Percentiles rank a stretch among this genome's conserved stretches.
These are phyloP conservation scores for Lindbergichthys nudifrons DNA, from an alignment of 2,797 vertebrate species.

Conservation along the genomic window DNA sequence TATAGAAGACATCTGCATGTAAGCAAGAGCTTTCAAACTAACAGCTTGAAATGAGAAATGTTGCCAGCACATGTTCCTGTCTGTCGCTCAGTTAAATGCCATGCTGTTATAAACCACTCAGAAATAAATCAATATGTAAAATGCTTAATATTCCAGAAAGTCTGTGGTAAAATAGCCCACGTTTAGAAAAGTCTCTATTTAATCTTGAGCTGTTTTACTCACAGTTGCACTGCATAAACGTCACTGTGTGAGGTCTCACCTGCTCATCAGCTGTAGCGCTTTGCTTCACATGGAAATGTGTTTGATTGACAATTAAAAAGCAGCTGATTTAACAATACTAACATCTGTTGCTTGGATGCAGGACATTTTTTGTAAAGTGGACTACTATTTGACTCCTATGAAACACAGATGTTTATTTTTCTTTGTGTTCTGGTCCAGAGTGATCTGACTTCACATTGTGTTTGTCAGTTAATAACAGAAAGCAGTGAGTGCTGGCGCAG, in stretches of 20 bases:
- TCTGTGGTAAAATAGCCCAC: not conserved
- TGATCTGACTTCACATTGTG: conserved; percentile 40
- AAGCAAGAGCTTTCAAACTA: conserved; percentile 20
- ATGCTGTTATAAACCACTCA: conserved; percentile 5
- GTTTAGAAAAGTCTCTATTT: conserved; percentile 32
- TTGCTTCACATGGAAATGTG: conserved; percentile 40
- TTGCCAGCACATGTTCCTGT: conserved; percentile 10
- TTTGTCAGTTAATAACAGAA: conserved; percentile 36
- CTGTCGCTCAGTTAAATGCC: not conserved
- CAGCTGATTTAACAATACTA: conserved; percentile 62
- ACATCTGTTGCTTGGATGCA: conserved; percentile 67
- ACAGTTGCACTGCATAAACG: conserved; percentile 36
- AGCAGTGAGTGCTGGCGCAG: conserved; percentile 18
- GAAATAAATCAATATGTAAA: not conserved
- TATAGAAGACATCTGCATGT: not conserved
- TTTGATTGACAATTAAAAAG: conserved; percentile 50
- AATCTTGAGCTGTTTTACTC: conserved; percentile 30
- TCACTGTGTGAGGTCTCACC: conserved; percentile 72
- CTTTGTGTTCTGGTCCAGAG: conserved; percentile 13
- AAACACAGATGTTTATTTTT: conserved; percentile 60
- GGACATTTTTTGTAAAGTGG: conserved; percentile 48
- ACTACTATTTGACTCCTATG: conserved; percentile 37
- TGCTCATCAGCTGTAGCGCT: conserved; percentile 40
- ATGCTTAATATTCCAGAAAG: not conserved
- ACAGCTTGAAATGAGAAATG: conserved; percentile 20